These are phyloP conservation scores for Phyllopteryx taeniolatus DNA, from an alignment of 2,113 vertebrate genomes.

Conservation along the genomic window DNA sequence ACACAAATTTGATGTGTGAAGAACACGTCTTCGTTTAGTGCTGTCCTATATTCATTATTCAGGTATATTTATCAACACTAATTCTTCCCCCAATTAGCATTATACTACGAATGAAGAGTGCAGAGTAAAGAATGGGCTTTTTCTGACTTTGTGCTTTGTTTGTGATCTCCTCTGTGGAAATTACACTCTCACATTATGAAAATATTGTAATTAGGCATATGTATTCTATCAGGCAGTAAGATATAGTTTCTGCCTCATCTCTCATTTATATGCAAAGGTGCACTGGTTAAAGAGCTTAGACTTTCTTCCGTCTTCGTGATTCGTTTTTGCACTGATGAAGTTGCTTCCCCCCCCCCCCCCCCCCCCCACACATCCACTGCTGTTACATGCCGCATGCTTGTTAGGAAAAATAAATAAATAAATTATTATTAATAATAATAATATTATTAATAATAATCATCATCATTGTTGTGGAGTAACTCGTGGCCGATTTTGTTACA, in stretches of 20 bases:
- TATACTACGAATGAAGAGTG: conserved; percentile 33
- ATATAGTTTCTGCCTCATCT: conserved; percentile 80
- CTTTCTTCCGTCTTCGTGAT: conserved; percentile 69
- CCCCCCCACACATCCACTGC: conserved; percentile 32
- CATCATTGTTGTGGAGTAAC: conserved; percentile 19
- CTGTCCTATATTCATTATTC: conserved; percentile 36
- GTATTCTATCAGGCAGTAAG: conserved; percentile 77
- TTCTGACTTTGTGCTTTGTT: conserved; percentile 74
- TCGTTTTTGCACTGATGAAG: conserved; percentile 60
- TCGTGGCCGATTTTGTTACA: conserved; percentile 1
- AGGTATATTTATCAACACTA: conserved; percentile 33
- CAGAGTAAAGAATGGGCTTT: conserved; percentile 58
- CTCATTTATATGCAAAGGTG: conserved; percentile 82
- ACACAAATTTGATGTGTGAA: background rate
- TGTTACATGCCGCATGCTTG: conserved; percentile 36
- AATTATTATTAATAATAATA: background rate
- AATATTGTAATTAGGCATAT: conserved; percentile 82
- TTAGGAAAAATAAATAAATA: conserved; percentile 20
- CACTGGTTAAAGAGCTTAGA: conserved; percentile 73
- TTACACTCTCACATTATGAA: conserved; percentile 79
- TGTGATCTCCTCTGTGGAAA: conserved; percentile 81
- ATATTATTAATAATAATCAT: background rate
- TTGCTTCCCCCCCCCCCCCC: conserved; percentile 22
- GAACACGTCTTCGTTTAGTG: background rate
- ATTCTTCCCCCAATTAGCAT: conserved; percentile 33